phyloP scores from a whole-genome alignment of 2,797 vertebrate species.

The Coregonus ussuriensis region DNA sequence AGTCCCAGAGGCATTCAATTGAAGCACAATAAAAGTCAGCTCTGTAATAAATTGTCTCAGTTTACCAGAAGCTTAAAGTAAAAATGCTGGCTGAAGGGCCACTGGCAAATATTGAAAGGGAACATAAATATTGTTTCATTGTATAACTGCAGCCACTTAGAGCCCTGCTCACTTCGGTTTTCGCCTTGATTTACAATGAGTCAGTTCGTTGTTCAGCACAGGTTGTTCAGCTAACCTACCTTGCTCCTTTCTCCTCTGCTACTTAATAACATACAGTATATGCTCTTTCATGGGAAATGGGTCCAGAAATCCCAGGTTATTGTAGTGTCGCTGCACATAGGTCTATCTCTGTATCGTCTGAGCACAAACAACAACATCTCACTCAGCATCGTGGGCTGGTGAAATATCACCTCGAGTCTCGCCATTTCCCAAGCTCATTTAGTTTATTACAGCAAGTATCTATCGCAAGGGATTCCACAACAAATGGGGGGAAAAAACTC shows the following conservation, averaged over 20 bases:
- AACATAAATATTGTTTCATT: constrained; percentile 26
- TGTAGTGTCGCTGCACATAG: constrained; percentile 14
- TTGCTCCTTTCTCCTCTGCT: not conserved
- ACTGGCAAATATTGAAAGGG: constrained; percentile 25
- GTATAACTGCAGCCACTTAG: constrained; percentile 16
- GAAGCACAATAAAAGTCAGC: constrained; percentile 56
- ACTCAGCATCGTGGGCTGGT: constrained; percentile 53
- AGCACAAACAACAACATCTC: constrained; percentile 25
- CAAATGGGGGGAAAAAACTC: constrained; percentile 41
- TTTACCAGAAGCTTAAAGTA: constrained; percentile 40
- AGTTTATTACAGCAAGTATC: constrained; percentile 70
- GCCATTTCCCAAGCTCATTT: constrained; percentile 71
- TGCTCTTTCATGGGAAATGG: constrained; percentile 11
- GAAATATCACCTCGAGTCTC: constrained; percentile 71
- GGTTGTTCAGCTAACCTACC: constrained; percentile 26
- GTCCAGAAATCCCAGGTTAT: not conserved
- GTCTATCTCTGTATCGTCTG: constrained; percentile 13
- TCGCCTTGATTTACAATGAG: not conserved
- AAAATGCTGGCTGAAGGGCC: constrained; percentile 35
- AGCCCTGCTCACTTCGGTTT: constrained; percentile 4
- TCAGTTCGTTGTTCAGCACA: not conserved
- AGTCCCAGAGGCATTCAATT: constrained; percentile 38
- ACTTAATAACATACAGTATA: not conserved
- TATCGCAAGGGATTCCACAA: constrained; percentile 42
- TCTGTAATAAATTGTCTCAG: constrained; percentile 48